Evolutionary conservation across 2,797 vertebrate genomes (phyloP), one percentile per base, ranked within the genome.

Genomic region (Centroberyx gerrardi): DNA sequence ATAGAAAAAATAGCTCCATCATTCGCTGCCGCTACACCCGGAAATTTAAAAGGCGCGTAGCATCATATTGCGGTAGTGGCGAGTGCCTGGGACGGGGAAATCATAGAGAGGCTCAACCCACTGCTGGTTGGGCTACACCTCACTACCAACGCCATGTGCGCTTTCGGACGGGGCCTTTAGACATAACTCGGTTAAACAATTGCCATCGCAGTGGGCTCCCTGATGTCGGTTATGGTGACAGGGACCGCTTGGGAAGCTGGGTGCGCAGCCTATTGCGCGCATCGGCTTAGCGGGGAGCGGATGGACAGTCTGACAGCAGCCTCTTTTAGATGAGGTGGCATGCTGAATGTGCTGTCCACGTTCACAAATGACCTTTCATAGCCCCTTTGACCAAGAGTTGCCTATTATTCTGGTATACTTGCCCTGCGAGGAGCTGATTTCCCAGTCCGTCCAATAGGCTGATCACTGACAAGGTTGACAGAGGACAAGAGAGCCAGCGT

Each of bases 1-100:
- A 33, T 27, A 22, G 38, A 29, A 49, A 5, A 42, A 27, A 68
- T 15, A 38, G 48, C 84, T 58, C 78, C 80, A 87, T 88, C 87
- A 83, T 72, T 33, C 54, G 44, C 63, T 63, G 54, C 48, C 72
- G 74, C 80, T 85, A 42, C 81, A 92, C 86, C 88, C 92, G 91
- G 92, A 92, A 89, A 94, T 89, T 70, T 78, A 36, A 73, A 62
- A 81, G 64, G 76, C 87, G 83, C 86, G 72, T 29, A 40, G 55
- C 92, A 93, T 93, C 90, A 91, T 86, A 87, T 78, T 93, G 93
- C 92, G 87, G 90, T 88, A 89, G 78, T 54, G 53, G 28, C 4
- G 63, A 17, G 44, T 28, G 29, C 14, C 53, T 17, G 27, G 36
- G 59, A 61, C 59, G 40, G 52, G 66, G 74, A 73, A 44, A 70